Evolutionary conservation across 2,113 vertebrate genomes (phyloP).

Genomic region (Acrocephalus kingi): DNA sequence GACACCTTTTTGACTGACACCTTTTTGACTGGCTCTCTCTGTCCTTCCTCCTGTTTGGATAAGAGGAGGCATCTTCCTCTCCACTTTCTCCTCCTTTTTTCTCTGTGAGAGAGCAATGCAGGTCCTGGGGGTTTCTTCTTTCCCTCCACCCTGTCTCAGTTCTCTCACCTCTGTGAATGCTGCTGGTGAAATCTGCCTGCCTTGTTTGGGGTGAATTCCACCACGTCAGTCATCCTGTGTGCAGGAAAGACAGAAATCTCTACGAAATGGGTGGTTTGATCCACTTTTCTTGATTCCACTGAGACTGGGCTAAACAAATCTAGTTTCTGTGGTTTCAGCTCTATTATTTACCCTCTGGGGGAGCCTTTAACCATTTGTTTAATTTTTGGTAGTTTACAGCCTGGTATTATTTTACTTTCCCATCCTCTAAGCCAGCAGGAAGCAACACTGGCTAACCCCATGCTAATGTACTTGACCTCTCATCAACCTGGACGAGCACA

Average conservation of each 20-base stretch:
- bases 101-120: background rate
- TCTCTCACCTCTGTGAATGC: background rate
- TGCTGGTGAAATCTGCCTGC: background rate
- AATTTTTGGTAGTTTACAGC: background rate
- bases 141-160: background rate
- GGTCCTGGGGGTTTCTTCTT: background rate
- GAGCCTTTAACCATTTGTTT: background rate
- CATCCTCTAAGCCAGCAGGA: background rate
- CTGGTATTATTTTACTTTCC: background rate
- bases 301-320: background rate
- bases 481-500: background rate
- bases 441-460: background rate
- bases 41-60: background rate
- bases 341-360: background rate
- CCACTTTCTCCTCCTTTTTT: background rate
- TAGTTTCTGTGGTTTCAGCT: background rate
- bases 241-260: background rate
- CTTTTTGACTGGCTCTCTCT: background rate
- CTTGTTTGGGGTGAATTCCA: background rate
- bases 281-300: background rate
- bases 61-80: background rate
- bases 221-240: rapidly evolving
- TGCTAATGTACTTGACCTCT: background rate
- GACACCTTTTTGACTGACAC: background rate
- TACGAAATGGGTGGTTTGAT: background rate